Percentiles rank a stretch among this genome's conserved stretches.
These are phyloP conservation scores for Microcebus tavaratra DNA, from an alignment of 2,113 vertebrate genomes.

Conservation along the genomic window DNA sequence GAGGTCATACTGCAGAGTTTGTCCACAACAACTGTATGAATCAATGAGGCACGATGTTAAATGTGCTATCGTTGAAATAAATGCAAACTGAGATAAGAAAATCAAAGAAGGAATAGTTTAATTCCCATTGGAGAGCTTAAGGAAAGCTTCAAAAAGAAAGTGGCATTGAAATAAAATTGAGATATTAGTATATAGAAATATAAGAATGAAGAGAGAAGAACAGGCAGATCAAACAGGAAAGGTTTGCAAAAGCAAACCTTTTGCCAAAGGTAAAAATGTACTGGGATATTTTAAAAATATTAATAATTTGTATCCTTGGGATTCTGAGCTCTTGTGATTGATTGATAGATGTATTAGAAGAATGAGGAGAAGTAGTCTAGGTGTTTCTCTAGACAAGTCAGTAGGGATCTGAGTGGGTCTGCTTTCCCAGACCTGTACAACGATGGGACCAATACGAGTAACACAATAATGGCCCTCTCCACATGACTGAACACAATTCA, in stretches of 20 bases:
- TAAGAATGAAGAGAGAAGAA: not conserved
- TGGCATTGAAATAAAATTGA: not conserved
- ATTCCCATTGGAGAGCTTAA: not conserved
- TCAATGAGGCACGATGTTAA: not conserved
- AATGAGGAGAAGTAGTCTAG: not conserved
- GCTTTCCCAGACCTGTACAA: not conserved
- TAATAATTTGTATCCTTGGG: not conserved
- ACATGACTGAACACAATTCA: not conserved
- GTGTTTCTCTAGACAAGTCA: not conserved
- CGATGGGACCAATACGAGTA: not conserved
- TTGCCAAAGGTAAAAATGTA: not conserved
- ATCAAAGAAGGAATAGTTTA: not conserved
- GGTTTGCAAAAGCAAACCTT: not conserved
- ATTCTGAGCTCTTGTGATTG: not conserved
- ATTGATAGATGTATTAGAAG: not conserved
- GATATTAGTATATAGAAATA: not conserved
- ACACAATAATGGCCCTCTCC: not conserved
- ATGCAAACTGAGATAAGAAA: not conserved
- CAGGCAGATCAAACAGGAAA: not conserved
- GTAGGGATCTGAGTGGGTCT: not conserved
- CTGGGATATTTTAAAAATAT: not conserved
- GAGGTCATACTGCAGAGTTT: not conserved
- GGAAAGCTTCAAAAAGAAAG: not conserved
- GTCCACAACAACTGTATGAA: not conserved
- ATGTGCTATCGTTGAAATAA: not conserved